Conservation (phyloP, 2,888 invertebrate species). For the Spodoptera picta region DNA sequence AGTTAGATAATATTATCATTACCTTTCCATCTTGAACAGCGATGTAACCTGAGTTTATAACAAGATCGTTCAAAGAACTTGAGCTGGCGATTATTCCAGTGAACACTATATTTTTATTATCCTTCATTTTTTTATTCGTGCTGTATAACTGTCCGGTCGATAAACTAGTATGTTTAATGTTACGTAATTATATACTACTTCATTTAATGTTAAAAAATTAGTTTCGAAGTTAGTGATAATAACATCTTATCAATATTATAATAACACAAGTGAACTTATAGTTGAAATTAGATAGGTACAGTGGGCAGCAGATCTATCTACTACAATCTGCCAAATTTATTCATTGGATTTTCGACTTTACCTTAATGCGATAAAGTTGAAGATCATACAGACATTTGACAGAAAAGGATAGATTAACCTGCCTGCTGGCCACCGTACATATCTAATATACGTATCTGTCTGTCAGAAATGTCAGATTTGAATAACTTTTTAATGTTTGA, state of each 20-base stretch:
- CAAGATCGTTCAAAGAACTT: slow-evolving; percentile 62
- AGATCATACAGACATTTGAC: too few relatives aligned
- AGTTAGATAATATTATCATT: slow-evolving; percentile 41
- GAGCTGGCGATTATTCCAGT: slow-evolving; percentile 73
- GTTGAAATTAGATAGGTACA: background rate
- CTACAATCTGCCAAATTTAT: too few relatives aligned
- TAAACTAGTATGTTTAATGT: slow-evolving; percentile 11
- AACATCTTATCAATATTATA: background rate
- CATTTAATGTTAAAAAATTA: background rate
- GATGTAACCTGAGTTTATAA: slow-evolving; percentile 86
- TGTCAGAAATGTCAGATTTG: background rate
- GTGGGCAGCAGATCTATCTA: too few relatives aligned
- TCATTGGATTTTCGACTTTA: too few relatives aligned
- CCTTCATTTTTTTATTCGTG: slow-evolving; percentile 61
- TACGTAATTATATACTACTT: slow-evolving; percentile 20
- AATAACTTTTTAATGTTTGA: slow-evolving; percentile 15
- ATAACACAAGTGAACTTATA: slow-evolving; percentile 3
- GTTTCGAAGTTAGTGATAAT: slow-evolving; percentile 17
- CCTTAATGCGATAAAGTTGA: too few relatives aligned
- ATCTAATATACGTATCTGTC: too few relatives aligned
- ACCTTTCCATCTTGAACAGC: slow-evolving; percentile 89
- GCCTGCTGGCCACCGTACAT: too few relatives aligned
- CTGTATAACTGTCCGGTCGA: slow-evolving; percentile 13
- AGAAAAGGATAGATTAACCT: too few relatives aligned
- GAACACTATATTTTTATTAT: slow-evolving; percentile 67